phyloP scores from a whole-genome alignment of 2,113 vertebrate genomes.

The Larimichthys crocea region DNA sequence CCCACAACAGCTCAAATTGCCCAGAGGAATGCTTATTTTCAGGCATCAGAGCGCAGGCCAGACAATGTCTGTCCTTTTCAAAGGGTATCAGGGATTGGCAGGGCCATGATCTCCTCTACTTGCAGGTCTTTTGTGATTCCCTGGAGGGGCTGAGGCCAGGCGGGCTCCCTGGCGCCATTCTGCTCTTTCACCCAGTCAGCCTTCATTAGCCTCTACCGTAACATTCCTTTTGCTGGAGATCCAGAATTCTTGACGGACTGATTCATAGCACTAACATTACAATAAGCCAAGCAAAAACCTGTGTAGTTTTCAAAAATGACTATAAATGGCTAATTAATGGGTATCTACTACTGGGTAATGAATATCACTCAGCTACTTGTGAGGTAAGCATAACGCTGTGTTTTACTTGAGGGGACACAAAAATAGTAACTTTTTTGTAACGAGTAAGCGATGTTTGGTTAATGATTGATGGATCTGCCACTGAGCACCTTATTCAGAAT shows the following conservation, averaged over 20 bases:
- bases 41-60: constrained; percentile 64
- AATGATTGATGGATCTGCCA: constrained; percentile 2
- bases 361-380: neutral
- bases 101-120: constrained; percentile 69
- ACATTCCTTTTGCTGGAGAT: constrained; percentile 57
- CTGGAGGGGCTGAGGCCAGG: constrained; percentile 64
- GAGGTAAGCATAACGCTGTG: neutral
- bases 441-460: neutral
- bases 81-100: constrained; percentile 77
- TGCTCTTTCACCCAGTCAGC: constrained; percentile 77
- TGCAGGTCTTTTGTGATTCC: constrained; percentile 74
- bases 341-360: neutral
- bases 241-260: constrained; percentile 4
- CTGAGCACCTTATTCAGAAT: neutral
- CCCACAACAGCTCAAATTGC: constrained; percentile 54
- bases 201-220: constrained; percentile 70
- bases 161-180: constrained; percentile 66
- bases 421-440: neutral
- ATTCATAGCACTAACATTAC: neutral
- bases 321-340: constrained; percentile 22
- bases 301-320: neutral
- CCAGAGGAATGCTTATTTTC: constrained; percentile 73
- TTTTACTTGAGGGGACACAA: neutral
- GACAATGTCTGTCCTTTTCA: constrained; percentile 78
- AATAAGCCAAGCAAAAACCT: neutral